Conservation (phyloP, 2,113 vertebrate genomes). For the Equus przewalskii region DNA sequence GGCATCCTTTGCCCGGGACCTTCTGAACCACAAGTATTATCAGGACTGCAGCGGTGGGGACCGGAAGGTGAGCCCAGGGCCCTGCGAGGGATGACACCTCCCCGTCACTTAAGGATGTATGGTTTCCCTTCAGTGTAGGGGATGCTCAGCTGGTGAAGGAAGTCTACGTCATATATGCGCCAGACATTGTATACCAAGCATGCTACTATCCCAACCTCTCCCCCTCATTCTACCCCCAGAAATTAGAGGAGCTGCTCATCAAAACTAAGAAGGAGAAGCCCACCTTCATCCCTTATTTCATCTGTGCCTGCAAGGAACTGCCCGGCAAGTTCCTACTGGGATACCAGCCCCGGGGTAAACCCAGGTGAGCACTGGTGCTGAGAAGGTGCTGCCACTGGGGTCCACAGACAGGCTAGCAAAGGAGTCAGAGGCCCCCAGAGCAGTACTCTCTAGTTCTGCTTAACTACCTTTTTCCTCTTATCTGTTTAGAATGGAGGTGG, state of each 20-base stretch:
- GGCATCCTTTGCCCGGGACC: conserved; percentile 97
- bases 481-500: background rate
- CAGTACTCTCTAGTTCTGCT: conserved; percentile 55
- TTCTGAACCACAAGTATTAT: conserved; percentile 98
- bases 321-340: conserved; percentile 98
- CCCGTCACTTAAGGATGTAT: background rate
- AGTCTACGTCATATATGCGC: background rate
- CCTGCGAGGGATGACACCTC: background rate
- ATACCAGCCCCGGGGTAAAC: conserved; percentile 98
- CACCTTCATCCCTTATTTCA: conserved; percentile 97
- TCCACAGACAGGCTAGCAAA: background rate
- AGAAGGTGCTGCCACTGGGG: conserved; percentile 61
- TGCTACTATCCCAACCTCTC: conserved; percentile 72
- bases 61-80: conserved; percentile 92
- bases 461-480: conserved; percentile 21
- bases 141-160: conserved; percentile 47
- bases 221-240: conserved; percentile 88
- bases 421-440: background rate
- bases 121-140: conserved; percentile 51
- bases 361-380: conserved; percentile 90
- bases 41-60: conserved; percentile 95
- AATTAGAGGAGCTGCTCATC: conserved; percentile 97
- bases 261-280: conserved; percentile 98
- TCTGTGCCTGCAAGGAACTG: conserved; percentile 97
- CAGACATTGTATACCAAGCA: conserved; percentile 60